A percentile compares a stretch with the other conserved stretches of the same genome.
Evolutionary conservation across 2,113 vertebrate genomes (phyloP).

Genomic region (Perca schrenkii): DNA sequence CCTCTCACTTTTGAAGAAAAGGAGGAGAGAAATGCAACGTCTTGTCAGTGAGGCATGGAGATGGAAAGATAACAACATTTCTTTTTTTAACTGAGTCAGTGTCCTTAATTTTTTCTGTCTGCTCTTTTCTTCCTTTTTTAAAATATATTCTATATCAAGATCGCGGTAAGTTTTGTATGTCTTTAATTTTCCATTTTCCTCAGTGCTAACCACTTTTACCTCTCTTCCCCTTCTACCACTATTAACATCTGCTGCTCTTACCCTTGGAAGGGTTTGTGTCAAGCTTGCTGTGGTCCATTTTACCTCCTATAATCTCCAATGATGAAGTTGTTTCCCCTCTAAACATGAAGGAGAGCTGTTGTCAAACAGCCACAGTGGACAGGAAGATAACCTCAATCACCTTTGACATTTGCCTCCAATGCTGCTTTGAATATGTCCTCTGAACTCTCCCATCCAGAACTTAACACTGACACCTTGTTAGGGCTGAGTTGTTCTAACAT

Average conservation of each 20-base stretch:
- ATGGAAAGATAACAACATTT: conserved; percentile 17
- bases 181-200: conserved; percentile 71
- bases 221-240: conserved; percentile 62
- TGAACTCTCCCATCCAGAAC: conserved; percentile 48
- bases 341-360: conserved; percentile 32
- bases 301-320: conserved; percentile 57
- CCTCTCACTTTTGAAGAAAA: not conserved
- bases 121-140: conserved; percentile 88
- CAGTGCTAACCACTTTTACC: conserved; percentile 68
- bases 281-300: conserved; percentile 74
- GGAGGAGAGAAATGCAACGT: not conserved
- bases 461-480: conserved; percentile 44
- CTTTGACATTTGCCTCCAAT: conserved; percentile 49
- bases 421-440: conserved; percentile 55
- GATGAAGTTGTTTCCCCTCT: conserved; percentile 27
- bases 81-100: conserved; percentile 31
- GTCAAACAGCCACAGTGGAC: conserved; percentile 16
- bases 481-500: conserved; percentile 60
- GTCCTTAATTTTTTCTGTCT: conserved; percentile 87
- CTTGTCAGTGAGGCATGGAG: conserved; percentile 19
- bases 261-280: conserved; percentile 51
- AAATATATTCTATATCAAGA: conserved; percentile 90
- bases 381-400: conserved; percentile 48
- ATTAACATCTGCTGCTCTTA: conserved; percentile 68
- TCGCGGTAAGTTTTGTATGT: conserved; percentile 93